Evolutionary conservation across 1,140 invertebrate species (phyloP), one percentile per base, ranked within the genome.

Genomic region (Metopolophium dirhodum): DNA sequence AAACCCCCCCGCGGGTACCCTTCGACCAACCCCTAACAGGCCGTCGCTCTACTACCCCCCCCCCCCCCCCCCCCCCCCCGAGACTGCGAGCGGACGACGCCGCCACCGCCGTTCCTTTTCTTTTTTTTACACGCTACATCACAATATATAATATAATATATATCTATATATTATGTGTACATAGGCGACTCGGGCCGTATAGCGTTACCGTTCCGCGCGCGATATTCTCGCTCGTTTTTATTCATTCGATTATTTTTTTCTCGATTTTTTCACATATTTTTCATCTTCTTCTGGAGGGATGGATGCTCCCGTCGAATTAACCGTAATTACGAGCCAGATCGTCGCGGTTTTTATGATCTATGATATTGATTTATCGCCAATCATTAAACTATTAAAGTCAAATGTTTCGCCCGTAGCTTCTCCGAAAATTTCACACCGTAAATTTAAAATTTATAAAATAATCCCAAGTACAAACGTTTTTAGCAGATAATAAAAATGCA

Each of bases 101-200:
- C 57, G 14, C 61, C 61, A 3, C 35, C 35, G 37, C 30, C 11
- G 61, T 51, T 30, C 30, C n/a, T n/a, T 88, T 83, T 51, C 49
- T 83, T 6, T 68, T 61, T 61, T 68, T 68, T 85, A 85, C 83
- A 85, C 83, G 83, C 83, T 85, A 85, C 41, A 85, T 41, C 41
- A 85, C 37, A 85, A 11, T 41, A 41, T 47, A 85, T 23, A 85
- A 11, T 41, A 41, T 47, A 47, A 77, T 77, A 77, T 77, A 77
- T 77, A 77, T n/a, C 14, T n/a, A n/a, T 68, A n/a, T 68, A 37
- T 1, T 37, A n/a, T n/a, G 30, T 14, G 30, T n/a, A 77, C 30
- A 77, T 77, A 77, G 61, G 30, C n/a, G 4, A 30, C 61, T 77
- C 8, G 77, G 35, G 35, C n/a, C 61, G 18, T 77, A 18, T n/a